Conservation (phyloP, 2,113 vertebrate species). For the Lophochroa leadbeateri region DNA sequence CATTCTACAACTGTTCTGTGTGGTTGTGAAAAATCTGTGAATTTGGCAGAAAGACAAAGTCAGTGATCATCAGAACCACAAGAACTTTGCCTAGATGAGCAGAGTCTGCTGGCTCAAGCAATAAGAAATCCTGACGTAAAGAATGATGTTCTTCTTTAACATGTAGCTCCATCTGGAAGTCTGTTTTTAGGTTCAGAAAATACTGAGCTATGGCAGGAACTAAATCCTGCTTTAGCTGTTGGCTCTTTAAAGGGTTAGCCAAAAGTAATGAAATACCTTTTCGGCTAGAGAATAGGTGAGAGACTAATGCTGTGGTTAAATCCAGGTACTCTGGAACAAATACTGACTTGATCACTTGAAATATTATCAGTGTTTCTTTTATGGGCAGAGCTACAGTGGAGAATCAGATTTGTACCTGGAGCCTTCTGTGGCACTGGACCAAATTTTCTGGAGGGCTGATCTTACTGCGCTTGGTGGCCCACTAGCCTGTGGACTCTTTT, state of each 20-base stretch:
- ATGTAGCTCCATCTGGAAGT: background rate
- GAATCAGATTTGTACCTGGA: background rate
- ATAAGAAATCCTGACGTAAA: background rate
- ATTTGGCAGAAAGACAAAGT: background rate
- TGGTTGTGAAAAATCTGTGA: background rate
- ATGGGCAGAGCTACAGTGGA: background rate
- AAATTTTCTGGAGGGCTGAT: background rate
- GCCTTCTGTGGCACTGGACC: background rate
- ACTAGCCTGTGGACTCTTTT: background rate
- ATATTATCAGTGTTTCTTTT: background rate
- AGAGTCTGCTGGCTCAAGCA: conserved; percentile 6
- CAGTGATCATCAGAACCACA: background rate
- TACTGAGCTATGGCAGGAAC: background rate
- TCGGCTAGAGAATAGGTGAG: background rate
- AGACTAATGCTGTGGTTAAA: background rate
- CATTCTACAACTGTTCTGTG: background rate
- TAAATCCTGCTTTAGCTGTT: background rate
- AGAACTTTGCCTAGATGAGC: background rate
- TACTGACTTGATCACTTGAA: background rate
- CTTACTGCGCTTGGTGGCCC: background rate
- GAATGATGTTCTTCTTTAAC: background rate
- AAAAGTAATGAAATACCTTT: background rate
- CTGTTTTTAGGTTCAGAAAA: conserved; percentile 1
- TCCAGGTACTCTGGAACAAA: background rate
- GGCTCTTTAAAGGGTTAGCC: background rate